Conservation (phyloP, 2,797 vertebrate genomes). For the Centroberyx gerrardi region DNA sequence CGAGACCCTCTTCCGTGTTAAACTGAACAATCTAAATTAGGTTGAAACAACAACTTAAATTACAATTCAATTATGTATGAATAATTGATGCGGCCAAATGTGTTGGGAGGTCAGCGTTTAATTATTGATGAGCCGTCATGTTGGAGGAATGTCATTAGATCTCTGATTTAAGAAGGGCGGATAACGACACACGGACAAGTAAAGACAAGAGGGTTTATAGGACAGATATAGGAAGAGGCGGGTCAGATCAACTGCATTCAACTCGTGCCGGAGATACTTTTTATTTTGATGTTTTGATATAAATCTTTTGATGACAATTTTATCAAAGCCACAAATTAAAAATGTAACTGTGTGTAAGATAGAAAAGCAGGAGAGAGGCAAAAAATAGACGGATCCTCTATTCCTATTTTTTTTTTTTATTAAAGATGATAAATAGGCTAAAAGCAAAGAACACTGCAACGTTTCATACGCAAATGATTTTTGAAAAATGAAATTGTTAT, state of each 20-base stretch:
- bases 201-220: neutral
- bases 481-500: no score
- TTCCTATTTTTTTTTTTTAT: no score
- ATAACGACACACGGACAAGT: conserved; percentile 60
- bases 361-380: no score
- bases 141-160: conserved; percentile 79
- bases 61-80: conserved; percentile 64
- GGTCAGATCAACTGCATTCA: neutral
- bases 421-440: no score
- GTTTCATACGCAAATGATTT: no score
- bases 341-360: no score
- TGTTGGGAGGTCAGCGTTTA: conserved; percentile 75
- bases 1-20: conserved; percentile 15
- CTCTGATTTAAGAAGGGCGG: conserved; percentile 34
- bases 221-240: no score
- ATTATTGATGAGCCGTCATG: conserved; percentile 76
- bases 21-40: conserved; percentile 52
- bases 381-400: no score
- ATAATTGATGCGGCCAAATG: conserved; percentile 80
- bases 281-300: no score
- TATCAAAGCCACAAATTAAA: no score
- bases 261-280: neutral
- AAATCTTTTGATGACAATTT: no score
- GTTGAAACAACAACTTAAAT: conserved; percentile 59
- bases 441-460: no score